These are phyloP conservation scores for Pteropus rufus DNA, from an alignment of 2,797 vertebrate genomes.

Conservation along the genomic window DNA sequence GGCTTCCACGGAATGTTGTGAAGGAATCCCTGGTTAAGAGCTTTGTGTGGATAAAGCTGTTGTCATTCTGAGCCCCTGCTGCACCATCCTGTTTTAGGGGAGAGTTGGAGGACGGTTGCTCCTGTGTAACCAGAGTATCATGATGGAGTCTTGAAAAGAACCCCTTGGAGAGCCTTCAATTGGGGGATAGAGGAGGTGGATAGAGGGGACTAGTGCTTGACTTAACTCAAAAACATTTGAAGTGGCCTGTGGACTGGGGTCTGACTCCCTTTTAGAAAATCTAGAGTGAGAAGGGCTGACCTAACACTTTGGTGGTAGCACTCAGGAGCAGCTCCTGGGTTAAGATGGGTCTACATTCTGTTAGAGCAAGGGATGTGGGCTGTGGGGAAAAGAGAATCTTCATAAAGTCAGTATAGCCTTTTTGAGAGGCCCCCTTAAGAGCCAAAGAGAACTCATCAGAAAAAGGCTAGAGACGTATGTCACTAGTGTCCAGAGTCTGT, in stretches of 20 bases:
- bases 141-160: background rate
- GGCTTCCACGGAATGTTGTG: background rate
- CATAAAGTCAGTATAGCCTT: background rate
- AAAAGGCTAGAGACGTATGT: background rate
- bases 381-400: background rate
- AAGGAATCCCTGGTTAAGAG: background rate
- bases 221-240: background rate
- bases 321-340: background rate
- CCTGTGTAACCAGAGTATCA: background rate
- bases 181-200: background rate
- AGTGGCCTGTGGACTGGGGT: background rate
- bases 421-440: background rate
- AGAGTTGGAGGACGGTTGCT: background rate
- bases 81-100: fast-evolving
- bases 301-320: background rate
- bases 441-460: background rate
- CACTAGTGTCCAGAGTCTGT: background rate
- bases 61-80: background rate
- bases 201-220: background rate
- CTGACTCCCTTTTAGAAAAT: background rate
- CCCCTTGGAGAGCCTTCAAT: background rate
- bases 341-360: background rate
- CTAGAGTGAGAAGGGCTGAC: background rate
- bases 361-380: background rate
- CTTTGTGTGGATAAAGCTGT: background rate